phyloP scores from a whole-genome alignment of 2,113 vertebrate genomes.

The Cinclus cinclus region DNA sequence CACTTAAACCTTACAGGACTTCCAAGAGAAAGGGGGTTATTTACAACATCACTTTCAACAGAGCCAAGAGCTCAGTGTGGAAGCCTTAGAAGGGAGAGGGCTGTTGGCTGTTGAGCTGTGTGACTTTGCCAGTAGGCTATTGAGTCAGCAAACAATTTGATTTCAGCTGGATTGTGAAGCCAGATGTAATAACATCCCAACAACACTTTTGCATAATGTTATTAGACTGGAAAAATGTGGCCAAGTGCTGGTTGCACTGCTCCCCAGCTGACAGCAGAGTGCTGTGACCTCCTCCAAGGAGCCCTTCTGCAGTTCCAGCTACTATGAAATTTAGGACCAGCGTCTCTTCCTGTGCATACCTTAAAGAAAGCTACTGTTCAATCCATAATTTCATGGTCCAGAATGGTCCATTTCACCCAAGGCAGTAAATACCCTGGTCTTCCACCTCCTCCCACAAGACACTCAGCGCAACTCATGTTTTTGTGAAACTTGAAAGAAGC shows the following conservation, averaged over 20 bases:
- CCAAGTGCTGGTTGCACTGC: neutral
- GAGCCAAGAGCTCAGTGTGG: neutral
- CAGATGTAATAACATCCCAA: slow-evolving; percentile 16
- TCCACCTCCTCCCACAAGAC: neutral
- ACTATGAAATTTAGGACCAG: neutral
- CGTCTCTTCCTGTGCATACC: neutral
- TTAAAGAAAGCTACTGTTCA: neutral
- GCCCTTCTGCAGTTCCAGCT: neutral
- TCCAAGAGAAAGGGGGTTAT: neutral
- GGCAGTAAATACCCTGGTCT: neutral
- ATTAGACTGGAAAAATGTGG: neutral
- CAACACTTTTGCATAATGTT: neutral
- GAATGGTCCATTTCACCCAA: neutral
- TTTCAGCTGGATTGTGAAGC: neutral
- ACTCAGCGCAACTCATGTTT: neutral
- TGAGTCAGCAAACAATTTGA: neutral
- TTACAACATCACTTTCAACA: neutral
- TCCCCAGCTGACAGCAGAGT: neutral
- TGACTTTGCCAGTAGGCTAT: neutral
- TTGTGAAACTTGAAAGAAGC: neutral
- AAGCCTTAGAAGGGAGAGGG: neutral
- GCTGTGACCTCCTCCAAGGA: neutral
- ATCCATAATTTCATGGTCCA: neutral
- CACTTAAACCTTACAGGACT: neutral
- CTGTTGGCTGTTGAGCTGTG: slow-evolving; percentile 13